Evolutionary conservation across 2,888 invertebrate species (phyloP), one percentile per base, ranked within the genome.

Genomic region (Cryptus armator): DNA sequence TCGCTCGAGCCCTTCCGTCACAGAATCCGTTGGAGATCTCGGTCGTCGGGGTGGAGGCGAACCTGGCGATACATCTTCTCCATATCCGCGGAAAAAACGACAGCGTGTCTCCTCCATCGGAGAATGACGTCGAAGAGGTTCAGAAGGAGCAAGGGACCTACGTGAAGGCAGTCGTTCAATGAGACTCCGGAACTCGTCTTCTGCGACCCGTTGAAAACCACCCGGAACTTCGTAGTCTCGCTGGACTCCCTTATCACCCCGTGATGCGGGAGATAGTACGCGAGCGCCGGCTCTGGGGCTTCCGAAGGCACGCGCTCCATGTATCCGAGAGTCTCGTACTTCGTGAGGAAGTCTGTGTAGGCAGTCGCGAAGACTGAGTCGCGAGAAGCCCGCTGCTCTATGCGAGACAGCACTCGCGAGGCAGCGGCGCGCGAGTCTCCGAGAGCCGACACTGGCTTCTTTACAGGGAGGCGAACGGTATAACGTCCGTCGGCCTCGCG

Each of bases 141-240:
- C 88, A 89, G 87, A 76, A 93, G 92, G 0, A 93, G 66, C 0
- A 84, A 87, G 0, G 93, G 91, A 0, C 93, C 92, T 4, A 89
- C 86, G 71, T 87, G 79, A 14, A 91, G 86, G 0, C 86, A 0
- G 4, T 71, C 59, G 37, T 79, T 79, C 6, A 93, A 67, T 0
- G 92, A 92, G 3, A 78, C 44, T 0, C 91, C 91, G 0, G 86
- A 85, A 0, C 81, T 56, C 5, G 91, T 78, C 44, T 83, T 87
- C 0, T 87, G 86, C 0, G 91, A 91, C 0, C 89, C 91, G 56
- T 92, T 90, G 80, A 92, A 92, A 0, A 92, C 92, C 0, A 92
- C 91, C 3, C 91, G 68, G 0, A 91, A 29, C 56, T 90, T 90
- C 0, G 92, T 92, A 0, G 92, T 92, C 16, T 89, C 84, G 64